Percentiles rank a stretch among this genome's conserved stretches.
Evolutionary conservation across 2,888 invertebrate species (phyloP).

Genomic region (Luffia ferchaultella): DNA sequence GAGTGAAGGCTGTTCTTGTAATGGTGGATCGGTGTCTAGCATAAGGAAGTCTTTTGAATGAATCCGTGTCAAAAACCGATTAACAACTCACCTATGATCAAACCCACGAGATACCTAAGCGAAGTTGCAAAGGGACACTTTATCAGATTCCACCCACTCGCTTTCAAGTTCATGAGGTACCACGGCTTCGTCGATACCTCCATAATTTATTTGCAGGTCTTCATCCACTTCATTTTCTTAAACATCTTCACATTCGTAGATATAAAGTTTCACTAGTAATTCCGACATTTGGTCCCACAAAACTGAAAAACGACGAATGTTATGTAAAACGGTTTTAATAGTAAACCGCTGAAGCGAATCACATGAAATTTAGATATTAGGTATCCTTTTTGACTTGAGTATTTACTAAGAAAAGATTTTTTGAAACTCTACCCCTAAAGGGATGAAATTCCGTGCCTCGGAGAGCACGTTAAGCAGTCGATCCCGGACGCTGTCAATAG

Average conservation of each 20-base stretch:
- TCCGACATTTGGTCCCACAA: neutral
- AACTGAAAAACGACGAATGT: too few relatives aligned
- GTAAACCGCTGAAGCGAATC: too few relatives aligned
- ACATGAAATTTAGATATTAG: too few relatives aligned
- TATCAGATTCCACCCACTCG: slow-evolving; percentile 3
- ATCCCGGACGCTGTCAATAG: too few relatives aligned
- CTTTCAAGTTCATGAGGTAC: slow-evolving; percentile 1
- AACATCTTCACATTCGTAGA: slow-evolving; percentile 3
- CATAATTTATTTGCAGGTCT: neutral
- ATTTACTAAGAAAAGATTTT: too few relatives aligned
- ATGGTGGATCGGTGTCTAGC: neutral
- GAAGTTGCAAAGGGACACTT: neutral
- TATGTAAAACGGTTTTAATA: too few relatives aligned
- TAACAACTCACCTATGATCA: neutral
- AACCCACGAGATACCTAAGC: neutral
- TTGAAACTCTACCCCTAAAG: too few relatives aligned
- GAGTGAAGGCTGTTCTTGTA: neutral
- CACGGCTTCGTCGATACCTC: slow-evolving; percentile 2
- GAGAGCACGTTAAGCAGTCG: too few relatives aligned
- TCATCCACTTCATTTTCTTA: slow-evolving; percentile 4
- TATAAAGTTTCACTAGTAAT: slow-evolving; percentile 1
- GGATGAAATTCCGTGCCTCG: too few relatives aligned
- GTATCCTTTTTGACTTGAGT: too few relatives aligned
- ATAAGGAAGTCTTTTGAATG: neutral
- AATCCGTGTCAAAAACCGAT: neutral